Evolutionary conservation across 1,140 invertebrate species (phyloP).

Genomic region (Stenopsyche tienmushanensis): DNA sequence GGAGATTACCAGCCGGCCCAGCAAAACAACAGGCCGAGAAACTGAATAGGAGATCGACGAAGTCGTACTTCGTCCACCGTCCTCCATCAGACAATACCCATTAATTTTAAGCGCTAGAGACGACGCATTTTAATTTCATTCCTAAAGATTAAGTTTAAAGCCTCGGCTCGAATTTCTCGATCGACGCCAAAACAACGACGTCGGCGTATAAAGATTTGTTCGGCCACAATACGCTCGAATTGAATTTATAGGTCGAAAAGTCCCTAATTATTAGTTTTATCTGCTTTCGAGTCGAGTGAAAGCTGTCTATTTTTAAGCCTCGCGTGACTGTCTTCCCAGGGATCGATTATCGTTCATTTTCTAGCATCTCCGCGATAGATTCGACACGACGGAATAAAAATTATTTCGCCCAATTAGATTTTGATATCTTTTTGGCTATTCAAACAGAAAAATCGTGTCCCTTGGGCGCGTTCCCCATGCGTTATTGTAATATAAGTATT

Average conservation of each 20-base stretch:
- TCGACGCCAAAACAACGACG: background rate
- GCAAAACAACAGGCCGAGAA: conserved; percentile 26
- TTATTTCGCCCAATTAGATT: background rate
- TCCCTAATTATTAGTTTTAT: no score
- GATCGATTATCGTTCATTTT: background rate
- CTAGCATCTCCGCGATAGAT: background rate
- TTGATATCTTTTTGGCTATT: background rate
- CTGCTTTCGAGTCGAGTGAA: background rate
- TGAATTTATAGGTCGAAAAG: no score
- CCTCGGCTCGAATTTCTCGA: background rate
- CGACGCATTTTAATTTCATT: background rate
- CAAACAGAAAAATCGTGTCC: background rate
- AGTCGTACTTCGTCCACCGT: background rate
- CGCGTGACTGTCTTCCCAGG: background rate
- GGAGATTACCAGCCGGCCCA: conserved; percentile 16
- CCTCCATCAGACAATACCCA: background rate
- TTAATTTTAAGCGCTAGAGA: no score
- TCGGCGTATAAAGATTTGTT: background rate
- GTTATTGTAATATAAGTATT: background rate
- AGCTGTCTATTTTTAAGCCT: background rate
- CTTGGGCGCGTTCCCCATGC: background rate
- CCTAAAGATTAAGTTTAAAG: background rate
- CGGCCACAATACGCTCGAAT: no score
- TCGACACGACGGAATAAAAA: no score
- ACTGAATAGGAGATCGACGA: background rate